Percentiles rank a stretch among this genome's conserved stretches.
These are phyloP conservation scores for Cyprinodon variegatus DNA, from an alignment of 2,113 vertebrate species.

Conservation along the genomic window DNA sequence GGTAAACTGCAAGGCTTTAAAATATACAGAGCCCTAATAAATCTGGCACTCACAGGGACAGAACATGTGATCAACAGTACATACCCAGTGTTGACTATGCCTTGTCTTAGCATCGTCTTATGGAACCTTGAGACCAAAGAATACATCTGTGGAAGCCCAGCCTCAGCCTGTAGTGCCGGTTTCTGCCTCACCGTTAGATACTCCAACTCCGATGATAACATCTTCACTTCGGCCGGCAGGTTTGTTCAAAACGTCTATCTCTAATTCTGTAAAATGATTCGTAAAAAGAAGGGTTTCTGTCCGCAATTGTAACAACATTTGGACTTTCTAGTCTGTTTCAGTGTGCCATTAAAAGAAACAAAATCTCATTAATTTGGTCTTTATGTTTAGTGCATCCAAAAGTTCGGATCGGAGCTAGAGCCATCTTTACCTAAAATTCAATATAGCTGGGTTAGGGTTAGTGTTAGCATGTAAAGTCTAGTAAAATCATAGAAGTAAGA, in stretches of 20 bases:
- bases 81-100: conserved; percentile 14
- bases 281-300: not conserved
- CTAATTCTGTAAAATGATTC: not conserved
- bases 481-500: too few species aligned
- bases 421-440: too few species aligned
- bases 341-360: not conserved
- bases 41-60: not conserved
- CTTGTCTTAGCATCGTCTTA: conserved; percentile 82
- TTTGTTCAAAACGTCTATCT: conserved; percentile 61
- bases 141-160: conserved; percentile 85
- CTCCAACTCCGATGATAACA: conserved; percentile 79
- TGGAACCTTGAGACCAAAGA: conserved; percentile 85
- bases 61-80: not conserved
- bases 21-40: not conserved
- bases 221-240: conserved; percentile 89
- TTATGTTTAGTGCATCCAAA: not conserved
- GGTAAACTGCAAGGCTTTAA: conserved; percentile 71
- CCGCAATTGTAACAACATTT: not conserved
- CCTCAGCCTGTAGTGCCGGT: conserved; percentile 77
- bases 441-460: not conserved
- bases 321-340: not conserved
- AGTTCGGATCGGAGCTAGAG: too few species aligned
- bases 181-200: conserved; percentile 76
- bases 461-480: too few species aligned
- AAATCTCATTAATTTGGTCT: not conserved